These are phyloP conservation scores for Lineus longissimus DNA, from an alignment of 1,140 invertebrate genomes.

Conservation along the genomic window DNA sequence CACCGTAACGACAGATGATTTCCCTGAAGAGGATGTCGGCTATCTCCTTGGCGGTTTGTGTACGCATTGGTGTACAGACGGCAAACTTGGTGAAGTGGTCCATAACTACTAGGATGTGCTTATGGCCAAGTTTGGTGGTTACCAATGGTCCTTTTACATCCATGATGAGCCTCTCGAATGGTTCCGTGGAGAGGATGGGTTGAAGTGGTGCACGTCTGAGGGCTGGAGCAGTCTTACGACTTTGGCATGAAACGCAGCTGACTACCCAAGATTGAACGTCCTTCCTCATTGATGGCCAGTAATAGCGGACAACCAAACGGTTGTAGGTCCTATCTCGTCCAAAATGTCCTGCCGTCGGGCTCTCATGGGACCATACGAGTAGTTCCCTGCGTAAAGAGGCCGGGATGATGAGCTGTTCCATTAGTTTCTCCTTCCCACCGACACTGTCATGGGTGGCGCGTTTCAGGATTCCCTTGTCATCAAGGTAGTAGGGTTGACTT, in stretches of 20 bases:
- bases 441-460: too few relatives aligned
- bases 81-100: conserved; percentile 26
- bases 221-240: not conserved
- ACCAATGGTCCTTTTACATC: conserved; percentile 9
- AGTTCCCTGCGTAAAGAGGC: too few relatives aligned
- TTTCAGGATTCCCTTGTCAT: too few relatives aligned
- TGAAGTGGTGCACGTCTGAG: conserved; percentile 11
- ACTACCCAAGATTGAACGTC: conserved; percentile 15
- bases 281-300: conserved; percentile 16
- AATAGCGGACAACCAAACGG: conserved; percentile 2
- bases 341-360: not conserved
- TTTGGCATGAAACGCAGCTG: conserved; percentile 15
- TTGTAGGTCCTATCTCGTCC: not conserved
- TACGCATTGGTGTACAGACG: conserved; percentile 14
- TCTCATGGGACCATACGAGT: too few relatives aligned
- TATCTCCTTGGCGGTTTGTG: not conserved
- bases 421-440: too few relatives aligned
- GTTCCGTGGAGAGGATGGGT: conserved; percentile 12
- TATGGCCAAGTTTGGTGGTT: not conserved
- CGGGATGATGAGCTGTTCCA: too few relatives aligned
- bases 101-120: conserved; percentile 22
- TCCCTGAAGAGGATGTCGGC: not conserved
- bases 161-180: conserved; percentile 17
- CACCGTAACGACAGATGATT: not conserved
- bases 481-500: too few relatives aligned